These are phyloP conservation scores for Vanessa atalanta DNA, from an alignment of 1,140 invertebrate species.

Conservation along the genomic window DNA sequence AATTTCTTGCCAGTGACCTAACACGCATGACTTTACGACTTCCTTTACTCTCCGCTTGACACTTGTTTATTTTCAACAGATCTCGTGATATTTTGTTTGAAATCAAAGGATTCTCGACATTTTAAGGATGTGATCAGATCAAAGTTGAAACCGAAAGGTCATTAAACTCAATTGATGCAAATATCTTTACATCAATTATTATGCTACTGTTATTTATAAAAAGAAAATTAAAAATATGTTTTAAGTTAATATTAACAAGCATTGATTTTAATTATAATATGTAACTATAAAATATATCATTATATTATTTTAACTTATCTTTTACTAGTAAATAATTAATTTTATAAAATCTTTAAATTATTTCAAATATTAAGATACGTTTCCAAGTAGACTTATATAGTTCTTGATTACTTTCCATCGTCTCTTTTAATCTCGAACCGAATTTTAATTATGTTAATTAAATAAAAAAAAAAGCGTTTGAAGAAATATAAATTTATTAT, in stretches of 20 bases:
- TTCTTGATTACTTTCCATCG: background rate
- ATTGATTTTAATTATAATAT: background rate
- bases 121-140: background rate
- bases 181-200: background rate
- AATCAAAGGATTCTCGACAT: background rate
- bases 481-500: conserved; percentile 77
- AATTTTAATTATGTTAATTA: conserved; percentile 21
- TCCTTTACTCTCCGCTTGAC: conserved; percentile 37
- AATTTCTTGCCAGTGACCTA: conserved; percentile 72
- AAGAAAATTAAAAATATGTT: too few relatives aligned
- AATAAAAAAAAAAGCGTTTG: conserved; percentile 41
- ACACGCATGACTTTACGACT: conserved; percentile 68
- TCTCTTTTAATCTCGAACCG: background rate
- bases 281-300: too few relatives aligned
- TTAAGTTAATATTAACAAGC: background rate
- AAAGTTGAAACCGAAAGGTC: background rate
- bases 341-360: too few relatives aligned
- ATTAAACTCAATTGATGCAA: background rate
- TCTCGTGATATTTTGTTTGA: conserved; percentile 41
- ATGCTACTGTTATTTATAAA: too few relatives aligned
- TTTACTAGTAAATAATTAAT: too few relatives aligned
- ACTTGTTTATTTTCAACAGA: conserved; percentile 58
- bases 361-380: background rate
- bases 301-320: too few relatives aligned
- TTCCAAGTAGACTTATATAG: too few relatives aligned